phyloP scores from a whole-genome alignment of 2,113 vertebrate species.

The Galbula dea region DNA sequence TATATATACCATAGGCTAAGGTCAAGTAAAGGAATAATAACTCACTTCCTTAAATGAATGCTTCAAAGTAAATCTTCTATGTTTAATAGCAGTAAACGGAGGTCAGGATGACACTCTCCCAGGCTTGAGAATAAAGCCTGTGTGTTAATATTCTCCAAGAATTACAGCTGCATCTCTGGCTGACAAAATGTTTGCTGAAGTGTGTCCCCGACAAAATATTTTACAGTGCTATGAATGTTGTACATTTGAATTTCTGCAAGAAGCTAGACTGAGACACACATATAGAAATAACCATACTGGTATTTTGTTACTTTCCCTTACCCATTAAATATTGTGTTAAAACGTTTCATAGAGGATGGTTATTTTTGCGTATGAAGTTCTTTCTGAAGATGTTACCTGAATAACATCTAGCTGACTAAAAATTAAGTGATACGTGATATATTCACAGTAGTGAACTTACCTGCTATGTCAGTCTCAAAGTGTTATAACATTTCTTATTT shows the following conservation, averaged over 20 bases:
- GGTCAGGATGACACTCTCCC: conserved; percentile 72
- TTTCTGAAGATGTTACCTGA: not conserved
- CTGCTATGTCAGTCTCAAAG: conserved; percentile 15
- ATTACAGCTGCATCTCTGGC: conserved; percentile 23
- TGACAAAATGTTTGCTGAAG: conserved; percentile 44
- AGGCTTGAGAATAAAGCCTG: conserved; percentile 67
- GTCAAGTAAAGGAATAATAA: conserved; percentile 78
- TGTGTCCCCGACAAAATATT: not conserved
- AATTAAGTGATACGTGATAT: not conserved
- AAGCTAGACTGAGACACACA: not conserved
- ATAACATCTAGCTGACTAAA: too few relatives aligned
- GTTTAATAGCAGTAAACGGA: conserved; percentile 74
- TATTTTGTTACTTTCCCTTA: not conserved
- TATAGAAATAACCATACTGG: not conserved
- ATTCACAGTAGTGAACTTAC: not conserved
- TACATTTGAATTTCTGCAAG: not conserved
- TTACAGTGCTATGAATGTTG: not conserved
- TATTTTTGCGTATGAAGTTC: not conserved
- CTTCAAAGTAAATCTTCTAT: conserved; percentile 77
- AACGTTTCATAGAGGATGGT: not conserved
- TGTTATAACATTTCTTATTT: not conserved
- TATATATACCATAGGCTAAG: conserved; percentile 75
- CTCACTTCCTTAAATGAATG: conserved; percentile 77
- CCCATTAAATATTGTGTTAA: not conserved
- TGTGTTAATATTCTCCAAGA: conserved; percentile 55